Conservation (phyloP, 1,140 invertebrate genomes). For the Neodiprion virginianus region DNA sequence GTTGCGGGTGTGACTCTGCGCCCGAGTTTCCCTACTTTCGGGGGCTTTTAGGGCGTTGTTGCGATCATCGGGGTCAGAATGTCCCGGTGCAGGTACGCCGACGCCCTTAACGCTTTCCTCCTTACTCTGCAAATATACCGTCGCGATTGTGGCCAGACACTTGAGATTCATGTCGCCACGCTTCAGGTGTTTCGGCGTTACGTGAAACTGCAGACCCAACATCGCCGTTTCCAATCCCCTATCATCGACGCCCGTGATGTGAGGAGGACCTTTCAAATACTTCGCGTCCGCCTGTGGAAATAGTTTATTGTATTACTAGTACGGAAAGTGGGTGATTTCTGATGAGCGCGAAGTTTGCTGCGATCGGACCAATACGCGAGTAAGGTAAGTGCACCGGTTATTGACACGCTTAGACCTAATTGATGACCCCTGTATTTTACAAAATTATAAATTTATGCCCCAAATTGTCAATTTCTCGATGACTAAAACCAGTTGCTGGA, state of each 20-base stretch:
- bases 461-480: too few species aligned
- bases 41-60: constrained; percentile 64
- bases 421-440: too few species aligned
- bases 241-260: constrained; percentile 31
- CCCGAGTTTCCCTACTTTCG: constrained; percentile 68
- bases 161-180: constrained; percentile 85
- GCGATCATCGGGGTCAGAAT: constrained; percentile 67
- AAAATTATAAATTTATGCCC: too few species aligned
- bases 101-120: constrained; percentile 74
- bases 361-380: too few species aligned
- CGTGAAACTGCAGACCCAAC: constrained; percentile 76
- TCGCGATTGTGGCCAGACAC: constrained; percentile 85
- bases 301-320: background rate
- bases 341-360: too few species aligned
- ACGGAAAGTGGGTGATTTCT: too few species aligned
- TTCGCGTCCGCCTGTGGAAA: constrained; percentile 60
- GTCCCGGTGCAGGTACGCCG: background rate
- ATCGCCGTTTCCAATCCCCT: constrained; percentile 75
- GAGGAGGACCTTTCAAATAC: constrained; percentile 62
- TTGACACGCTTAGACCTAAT: too few species aligned
- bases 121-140: constrained; percentile 81
- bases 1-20: constrained; percentile 49
- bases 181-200: constrained; percentile 77
- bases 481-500: too few species aligned
- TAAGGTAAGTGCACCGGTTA: too few species aligned